These are phyloP conservation scores for Choreutis nemorana DNA, from an alignment of 2,888 invertebrate species.

Conservation along the genomic window DNA sequence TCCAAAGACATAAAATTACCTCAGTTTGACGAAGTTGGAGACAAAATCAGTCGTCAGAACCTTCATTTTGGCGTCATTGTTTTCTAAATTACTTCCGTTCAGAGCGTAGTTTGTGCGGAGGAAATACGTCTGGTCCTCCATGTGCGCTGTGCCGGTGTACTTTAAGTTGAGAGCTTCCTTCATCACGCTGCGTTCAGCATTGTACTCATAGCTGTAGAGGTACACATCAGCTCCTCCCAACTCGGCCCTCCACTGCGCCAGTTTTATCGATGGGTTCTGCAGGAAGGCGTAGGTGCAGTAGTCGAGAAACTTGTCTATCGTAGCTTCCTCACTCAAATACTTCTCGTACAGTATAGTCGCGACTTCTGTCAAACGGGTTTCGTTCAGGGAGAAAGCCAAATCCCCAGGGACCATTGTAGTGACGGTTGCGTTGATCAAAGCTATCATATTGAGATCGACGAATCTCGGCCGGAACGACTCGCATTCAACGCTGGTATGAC, in stretches of 20 bases:
- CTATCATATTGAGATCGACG: constrained; percentile 25
- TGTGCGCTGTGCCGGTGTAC: constrained; percentile 62
- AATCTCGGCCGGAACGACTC: constrained; percentile 34
- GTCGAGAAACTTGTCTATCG: constrained; percentile 26
- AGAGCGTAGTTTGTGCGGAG: constrained; percentile 39
- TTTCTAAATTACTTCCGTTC: constrained; percentile 3
- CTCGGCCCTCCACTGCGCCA: constrained; percentile 21
- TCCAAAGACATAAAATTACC: too few species aligned
- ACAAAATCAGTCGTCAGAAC: constrained; percentile 33
- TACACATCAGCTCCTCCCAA: constrained; percentile 43
- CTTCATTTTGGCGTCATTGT: constrained; percentile 24
- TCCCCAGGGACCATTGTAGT: constrained; percentile 22
- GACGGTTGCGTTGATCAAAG: constrained; percentile 21
- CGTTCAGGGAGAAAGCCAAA: constrained; percentile 20
- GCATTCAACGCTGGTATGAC: constrained; percentile 41
- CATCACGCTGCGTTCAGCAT: constrained; percentile 49
- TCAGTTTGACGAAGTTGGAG: constrained; percentile 30
- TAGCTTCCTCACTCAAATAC: constrained; percentile 28
- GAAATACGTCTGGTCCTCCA: constrained; percentile 66
- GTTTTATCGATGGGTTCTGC: constrained; percentile 34
- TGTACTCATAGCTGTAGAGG: constrained; percentile 62
- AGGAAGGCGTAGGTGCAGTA: constrained; percentile 34
- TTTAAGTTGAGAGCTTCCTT: constrained; percentile 34
- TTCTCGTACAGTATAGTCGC: constrained; percentile 18
- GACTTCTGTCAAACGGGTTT: constrained; percentile 15